Base-by-base conservation (phyloP, 2,888 invertebrate genomes). In the Rhagonycha fulva region DNA sequence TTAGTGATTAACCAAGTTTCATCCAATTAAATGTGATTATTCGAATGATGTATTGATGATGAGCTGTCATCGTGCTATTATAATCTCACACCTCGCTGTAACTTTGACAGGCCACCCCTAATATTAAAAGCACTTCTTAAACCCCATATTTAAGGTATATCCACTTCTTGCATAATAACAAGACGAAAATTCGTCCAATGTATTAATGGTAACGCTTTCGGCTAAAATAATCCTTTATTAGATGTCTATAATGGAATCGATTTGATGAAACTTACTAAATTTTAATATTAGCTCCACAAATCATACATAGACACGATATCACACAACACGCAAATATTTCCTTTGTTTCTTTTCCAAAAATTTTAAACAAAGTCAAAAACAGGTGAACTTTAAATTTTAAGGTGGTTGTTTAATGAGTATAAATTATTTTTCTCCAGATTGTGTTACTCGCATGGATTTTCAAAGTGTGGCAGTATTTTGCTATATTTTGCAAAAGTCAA, bases 61-160 rank as follows among this genome's bases (percentile, higher is more conserved):
- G 71, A 30, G 69, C 74, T 76, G 78, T 78, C 78, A 74, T 76
- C 75, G 61, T 71, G 23, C 66, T 28, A 78, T 78, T 78, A 78
- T 70, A 75, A 62, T 32, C 70, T 78, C 76, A 76, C 78, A 78
- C 78, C 76, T 78, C 61, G 70, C 23, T 72, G 70, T 14, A 23
- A 70, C 19, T 62, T 72, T 78, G 78, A 75, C 47, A 74, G 73
- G 74, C 78, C 78, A 78, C 78, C 78, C 75, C 77, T 72, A 69
- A 77, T 77, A 77, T 77, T 77, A 77, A 77, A 68, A 75, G 75
- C 68, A 47, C 68, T 67, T 71, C 68, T 75, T 61, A 14, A 69
- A 71, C 68, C 74, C 69, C 24, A 30, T 47, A 26, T 71, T 71
- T 74, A 74, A 62, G 14, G 30, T 68, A 10, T 14, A 28, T 70